These are phyloP conservation scores for Papilio polytes DNA, from an alignment of 1,140 invertebrate genomes.

Conservation along the genomic window DNA sequence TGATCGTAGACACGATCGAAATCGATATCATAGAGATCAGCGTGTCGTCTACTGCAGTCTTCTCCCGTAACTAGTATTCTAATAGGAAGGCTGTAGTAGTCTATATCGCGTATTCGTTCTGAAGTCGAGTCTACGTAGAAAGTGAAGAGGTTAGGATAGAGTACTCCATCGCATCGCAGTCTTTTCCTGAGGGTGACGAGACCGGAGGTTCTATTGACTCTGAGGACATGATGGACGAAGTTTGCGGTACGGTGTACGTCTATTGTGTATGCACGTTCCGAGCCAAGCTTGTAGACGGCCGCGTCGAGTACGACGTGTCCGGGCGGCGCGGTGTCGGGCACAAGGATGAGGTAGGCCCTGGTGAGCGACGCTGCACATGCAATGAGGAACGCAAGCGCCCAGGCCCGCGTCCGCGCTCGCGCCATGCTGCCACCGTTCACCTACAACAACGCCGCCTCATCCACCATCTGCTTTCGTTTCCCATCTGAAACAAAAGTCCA, in stretches of 20 bases:
- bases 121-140: slow-evolving; percentile 94
- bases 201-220: slow-evolving; percentile 90
- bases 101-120: slow-evolving; percentile 89
- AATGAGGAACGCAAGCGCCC: slow-evolving; percentile 60
- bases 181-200: slow-evolving; percentile 89
- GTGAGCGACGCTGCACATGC: slow-evolving; percentile 59
- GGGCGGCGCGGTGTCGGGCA: slow-evolving; percentile 87
- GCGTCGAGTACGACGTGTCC: slow-evolving; percentile 91
- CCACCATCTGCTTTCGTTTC: slow-evolving; percentile 54
- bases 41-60: slow-evolving; percentile 84
- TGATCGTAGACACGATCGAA: slow-evolving; percentile 83
- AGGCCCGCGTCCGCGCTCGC: slow-evolving; percentile 54
- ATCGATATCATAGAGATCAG: slow-evolving; percentile 79
- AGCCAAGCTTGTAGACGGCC: slow-evolving; percentile 90
- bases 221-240: slow-evolving; percentile 91
- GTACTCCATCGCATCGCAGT: slow-evolving; percentile 91
- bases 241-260: slow-evolving; percentile 91
- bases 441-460: slow-evolving; percentile 73
- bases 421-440: slow-evolving; percentile 67
- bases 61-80: slow-evolving; percentile 91
- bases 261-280: slow-evolving; percentile 89
- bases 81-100: slow-evolving; percentile 93
- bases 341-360: slow-evolving; percentile 87
- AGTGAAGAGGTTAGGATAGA: slow-evolving; percentile 93
- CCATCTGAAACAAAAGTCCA: slow-evolving; percentile 67